These are phyloP conservation scores for Cepphus grylle DNA, from an alignment of 2,113 vertebrate species.

Conservation along the genomic window DNA sequence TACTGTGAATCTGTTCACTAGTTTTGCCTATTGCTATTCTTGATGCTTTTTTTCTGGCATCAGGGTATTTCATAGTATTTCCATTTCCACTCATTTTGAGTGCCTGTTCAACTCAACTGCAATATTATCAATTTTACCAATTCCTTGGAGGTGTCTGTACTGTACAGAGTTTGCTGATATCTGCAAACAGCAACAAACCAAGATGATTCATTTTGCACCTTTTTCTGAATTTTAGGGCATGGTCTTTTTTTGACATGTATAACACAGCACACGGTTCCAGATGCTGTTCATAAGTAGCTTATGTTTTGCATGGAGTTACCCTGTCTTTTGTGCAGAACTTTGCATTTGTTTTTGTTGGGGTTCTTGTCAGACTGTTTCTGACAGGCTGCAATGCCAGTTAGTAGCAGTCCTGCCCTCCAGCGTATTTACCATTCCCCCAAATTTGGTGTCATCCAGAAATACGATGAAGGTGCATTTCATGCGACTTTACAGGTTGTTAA, in stretches of 20 bases:
- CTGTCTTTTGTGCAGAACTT: background rate
- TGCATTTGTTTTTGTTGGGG: background rate
- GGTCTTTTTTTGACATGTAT: background rate
- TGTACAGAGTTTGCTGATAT: background rate
- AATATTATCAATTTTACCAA: background rate
- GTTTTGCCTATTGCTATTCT: background rate
- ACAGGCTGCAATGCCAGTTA: background rate
- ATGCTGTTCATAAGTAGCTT: background rate
- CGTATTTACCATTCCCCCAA: rapidly evolving
- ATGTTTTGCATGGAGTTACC: background rate
- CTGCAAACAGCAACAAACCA: background rate
- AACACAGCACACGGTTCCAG: background rate
- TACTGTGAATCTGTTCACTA: background rate
- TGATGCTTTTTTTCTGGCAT: background rate
- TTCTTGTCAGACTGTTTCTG: background rate
- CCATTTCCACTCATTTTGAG: background rate
- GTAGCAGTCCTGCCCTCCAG: background rate
- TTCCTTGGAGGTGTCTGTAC: background rate
- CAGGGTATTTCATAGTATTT: background rate
- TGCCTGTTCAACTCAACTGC: background rate
- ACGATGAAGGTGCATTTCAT: background rate
- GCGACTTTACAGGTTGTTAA: background rate
- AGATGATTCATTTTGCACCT: background rate
- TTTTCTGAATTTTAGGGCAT: background rate
- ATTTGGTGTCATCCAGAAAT: background rate